phyloP scores from a whole-genome alignment of 2,888 invertebrate genomes.

The Hypolimnas misippus region DNA sequence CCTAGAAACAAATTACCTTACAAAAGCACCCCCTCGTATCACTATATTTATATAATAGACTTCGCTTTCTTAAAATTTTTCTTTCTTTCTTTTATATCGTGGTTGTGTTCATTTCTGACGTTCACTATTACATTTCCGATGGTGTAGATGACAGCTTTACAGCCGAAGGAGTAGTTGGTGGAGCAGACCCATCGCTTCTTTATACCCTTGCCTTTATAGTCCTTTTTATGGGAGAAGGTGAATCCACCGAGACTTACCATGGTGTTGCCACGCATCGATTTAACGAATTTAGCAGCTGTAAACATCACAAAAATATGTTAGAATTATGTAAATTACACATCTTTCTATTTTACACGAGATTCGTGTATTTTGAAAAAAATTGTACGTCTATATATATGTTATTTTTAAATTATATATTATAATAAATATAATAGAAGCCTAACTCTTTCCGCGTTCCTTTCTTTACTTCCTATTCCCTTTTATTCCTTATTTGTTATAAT shows the following conservation, averaged over 20 bases:
- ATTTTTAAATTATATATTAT: too few relatives aligned
- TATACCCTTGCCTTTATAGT: slow-evolving; percentile 29
- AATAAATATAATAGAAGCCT: too few relatives aligned
- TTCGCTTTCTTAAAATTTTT: background rate
- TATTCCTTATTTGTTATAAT: too few relatives aligned
- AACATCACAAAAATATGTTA: background rate
- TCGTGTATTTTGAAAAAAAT: too few relatives aligned
- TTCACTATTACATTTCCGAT: slow-evolving; percentile 43
- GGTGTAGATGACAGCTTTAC: slow-evolving; percentile 55
- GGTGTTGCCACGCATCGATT: slow-evolving; percentile 38
- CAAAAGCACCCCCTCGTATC: too few relatives aligned
- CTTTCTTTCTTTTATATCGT: slow-evolving; percentile 4
- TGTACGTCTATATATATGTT: too few relatives aligned
- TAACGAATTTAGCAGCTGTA: slow-evolving; percentile 30
- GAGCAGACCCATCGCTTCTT: slow-evolving; percentile 51
- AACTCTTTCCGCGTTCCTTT: too few relatives aligned
- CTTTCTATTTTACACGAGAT: too few relatives aligned
- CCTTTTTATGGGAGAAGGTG: slow-evolving; percentile 37
- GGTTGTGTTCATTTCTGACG: slow-evolving; percentile 20
- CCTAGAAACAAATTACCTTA: too few relatives aligned
- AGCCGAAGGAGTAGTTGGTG: slow-evolving; percentile 49
- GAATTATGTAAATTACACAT: background rate
- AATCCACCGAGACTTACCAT: slow-evolving; percentile 39
- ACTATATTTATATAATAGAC: too few relatives aligned
- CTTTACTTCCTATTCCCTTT: too few relatives aligned